Percentiles rank a stretch among this genome's conserved stretches.
Evolutionary conservation across 2,888 invertebrate genomes (phyloP).

Genomic region (Lutraria lutraria): DNA sequence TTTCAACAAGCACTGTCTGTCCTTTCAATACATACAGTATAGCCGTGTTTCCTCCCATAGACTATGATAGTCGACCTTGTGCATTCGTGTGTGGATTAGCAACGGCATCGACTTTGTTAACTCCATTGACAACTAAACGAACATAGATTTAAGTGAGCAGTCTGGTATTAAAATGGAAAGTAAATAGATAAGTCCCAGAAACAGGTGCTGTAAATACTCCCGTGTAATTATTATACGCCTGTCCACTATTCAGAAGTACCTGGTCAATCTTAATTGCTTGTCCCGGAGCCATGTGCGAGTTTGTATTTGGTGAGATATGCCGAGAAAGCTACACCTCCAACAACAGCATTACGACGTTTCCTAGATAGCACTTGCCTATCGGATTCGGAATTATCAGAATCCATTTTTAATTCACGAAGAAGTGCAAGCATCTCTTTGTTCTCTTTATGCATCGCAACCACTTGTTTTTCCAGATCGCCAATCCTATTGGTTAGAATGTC

Average conservation of each 20-base stretch:
- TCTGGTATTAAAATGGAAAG: conserved; percentile 14
- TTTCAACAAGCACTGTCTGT: conserved; percentile 20
- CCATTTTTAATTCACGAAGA: neutral
- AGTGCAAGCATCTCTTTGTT: neutral
- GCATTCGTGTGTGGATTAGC: conserved; percentile 33
- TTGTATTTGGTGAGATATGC: conserved; percentile 27
- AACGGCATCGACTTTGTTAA: conserved; percentile 34
- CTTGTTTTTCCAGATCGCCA: neutral
- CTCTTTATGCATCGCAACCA: neutral
- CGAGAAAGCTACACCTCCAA: conserved; percentile 31
- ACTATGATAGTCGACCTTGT: neutral
- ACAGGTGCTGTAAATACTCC: conserved; percentile 42
- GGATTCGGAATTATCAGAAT: neutral
- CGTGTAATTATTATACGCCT: conserved; percentile 13
- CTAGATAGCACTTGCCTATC: neutral
- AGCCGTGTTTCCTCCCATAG: conserved; percentile 33
- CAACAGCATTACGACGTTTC: neutral
- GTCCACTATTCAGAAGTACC: conserved; percentile 40
- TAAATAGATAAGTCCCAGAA: conserved; percentile 27
- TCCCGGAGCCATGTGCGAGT: neutral
- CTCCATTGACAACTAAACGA: conserved; percentile 21
- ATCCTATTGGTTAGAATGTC: neutral
- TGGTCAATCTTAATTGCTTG: conserved; percentile 30
- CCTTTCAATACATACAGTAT: conserved; percentile 34
- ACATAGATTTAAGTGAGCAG: conserved; percentile 16